phyloP scores from a whole-genome alignment of 2,797 vertebrate species.

The Euthynnus affinis region DNA sequence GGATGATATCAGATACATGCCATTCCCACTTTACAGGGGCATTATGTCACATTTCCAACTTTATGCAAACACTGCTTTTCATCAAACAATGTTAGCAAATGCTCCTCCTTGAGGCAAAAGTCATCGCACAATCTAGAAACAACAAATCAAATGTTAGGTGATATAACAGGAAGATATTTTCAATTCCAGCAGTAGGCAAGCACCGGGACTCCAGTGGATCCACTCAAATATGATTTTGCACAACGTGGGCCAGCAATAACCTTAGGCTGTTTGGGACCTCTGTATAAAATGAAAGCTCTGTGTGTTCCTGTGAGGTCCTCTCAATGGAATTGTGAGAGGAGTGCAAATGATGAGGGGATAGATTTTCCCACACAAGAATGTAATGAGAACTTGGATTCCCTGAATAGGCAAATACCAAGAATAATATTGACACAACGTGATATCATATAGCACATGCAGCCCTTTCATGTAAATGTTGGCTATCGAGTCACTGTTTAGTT shows the following conservation, averaged over 20 bases:
- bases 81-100: slow-evolving; percentile 55
- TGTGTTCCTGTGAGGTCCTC: slow-evolving; percentile 71
- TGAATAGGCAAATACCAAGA: slow-evolving; percentile 31
- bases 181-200: slow-evolving; percentile 54
- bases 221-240: slow-evolving; percentile 77
- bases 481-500: slow-evolving; percentile 6
- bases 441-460: background rate
- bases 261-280: slow-evolving; percentile 67
- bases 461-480: background rate
- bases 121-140: slow-evolving; percentile 53
- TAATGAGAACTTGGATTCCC: slow-evolving; percentile 40
- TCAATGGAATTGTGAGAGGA: slow-evolving; percentile 58
- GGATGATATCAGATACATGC: slow-evolving; percentile 60
- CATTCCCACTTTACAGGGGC: slow-evolving; percentile 55
- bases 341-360: slow-evolving; percentile 61
- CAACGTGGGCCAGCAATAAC: slow-evolving; percentile 67
- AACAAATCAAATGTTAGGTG: slow-evolving; percentile 68
- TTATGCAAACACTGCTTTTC: slow-evolving; percentile 65
- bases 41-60: slow-evolving; percentile 60
- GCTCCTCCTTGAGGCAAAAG: slow-evolving; percentile 49
- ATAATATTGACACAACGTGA: slow-evolving; percentile 25
- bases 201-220: slow-evolving; percentile 45
- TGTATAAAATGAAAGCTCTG: slow-evolving; percentile 70
- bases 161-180: slow-evolving; percentile 61
- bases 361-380: slow-evolving; percentile 45